Percentiles rank a stretch among this genome's conserved stretches.
phyloP scores from a whole-genome alignment of 2,113 vertebrate species.

The Empidonax traillii region DNA sequence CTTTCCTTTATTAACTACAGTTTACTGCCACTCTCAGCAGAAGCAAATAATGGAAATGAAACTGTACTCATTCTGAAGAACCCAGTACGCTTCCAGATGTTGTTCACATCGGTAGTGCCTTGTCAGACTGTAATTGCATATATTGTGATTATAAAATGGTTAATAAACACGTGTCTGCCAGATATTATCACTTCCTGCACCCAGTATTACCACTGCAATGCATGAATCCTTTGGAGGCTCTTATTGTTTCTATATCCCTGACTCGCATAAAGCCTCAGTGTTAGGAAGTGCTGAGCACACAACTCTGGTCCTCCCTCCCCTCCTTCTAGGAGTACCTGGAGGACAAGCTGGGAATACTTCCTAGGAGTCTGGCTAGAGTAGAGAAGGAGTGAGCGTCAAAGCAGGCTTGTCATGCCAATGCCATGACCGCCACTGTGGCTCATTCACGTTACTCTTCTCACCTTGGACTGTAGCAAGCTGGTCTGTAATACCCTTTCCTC shows the following conservation, averaged over 20 bases:
- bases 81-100: not conserved
- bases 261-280: not conserved
- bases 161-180: constrained; percentile 11
- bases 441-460: not conserved
- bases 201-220: not conserved
- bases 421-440: accelerated
- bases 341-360: not conserved
- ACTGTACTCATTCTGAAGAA: constrained; percentile 34
- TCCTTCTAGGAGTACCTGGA: not conserved
- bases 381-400: not conserved
- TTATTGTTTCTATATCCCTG: not conserved
- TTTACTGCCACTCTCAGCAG: constrained; percentile 55
- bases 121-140: constrained; percentile 19
- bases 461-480: not conserved
- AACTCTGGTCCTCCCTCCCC: not conserved
- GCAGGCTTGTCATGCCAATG: not conserved
- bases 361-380: not conserved
- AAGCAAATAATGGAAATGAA: constrained; percentile 48
- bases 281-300: not conserved
- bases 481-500: not conserved
- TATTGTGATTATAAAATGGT: constrained; percentile 29
- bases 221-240: not conserved
- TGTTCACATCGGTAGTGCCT: not conserved
- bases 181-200: not conserved
- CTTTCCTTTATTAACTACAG: constrained; percentile 64